Conservation (phyloP, 2,113 vertebrate species). For the Athene noctua region DNA sequence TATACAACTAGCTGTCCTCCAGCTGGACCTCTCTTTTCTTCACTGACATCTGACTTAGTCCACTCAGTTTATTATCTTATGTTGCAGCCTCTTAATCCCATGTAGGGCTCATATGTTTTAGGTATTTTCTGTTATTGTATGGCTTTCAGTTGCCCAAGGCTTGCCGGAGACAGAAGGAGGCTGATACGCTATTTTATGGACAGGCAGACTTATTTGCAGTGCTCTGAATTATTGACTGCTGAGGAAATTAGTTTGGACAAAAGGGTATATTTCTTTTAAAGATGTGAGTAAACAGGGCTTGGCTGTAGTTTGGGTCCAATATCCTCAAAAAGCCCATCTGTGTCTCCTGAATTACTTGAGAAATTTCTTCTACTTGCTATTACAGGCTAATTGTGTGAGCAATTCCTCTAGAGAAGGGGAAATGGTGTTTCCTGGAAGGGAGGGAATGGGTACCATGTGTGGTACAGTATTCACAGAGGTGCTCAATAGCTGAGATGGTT, state of each 20-base stretch:
- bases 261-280: not conserved
- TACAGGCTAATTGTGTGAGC: not conserved
- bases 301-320: not conserved
- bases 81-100: not conserved
- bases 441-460: rapidly evolving
- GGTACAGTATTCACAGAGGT: not conserved
- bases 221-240: not conserved
- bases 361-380: not conserved
- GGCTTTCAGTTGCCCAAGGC: not conserved
- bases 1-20: not conserved
- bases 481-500: not conserved
- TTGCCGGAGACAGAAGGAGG: not conserved
- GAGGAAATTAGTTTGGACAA: not conserved
- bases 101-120: not conserved
- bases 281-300: not conserved
- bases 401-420: not conserved
- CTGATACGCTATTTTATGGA: rapidly evolving
- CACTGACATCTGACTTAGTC: not conserved
- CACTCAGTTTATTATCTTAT: not conserved
- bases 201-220: not conserved
- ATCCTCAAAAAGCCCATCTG: not conserved
- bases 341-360: not conserved
- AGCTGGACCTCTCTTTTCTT: not conserved
- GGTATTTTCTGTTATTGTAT: not conserved
- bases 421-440: not conserved